Base-by-base conservation (phyloP, 1,140 invertebrate genomes). In the Acromyrmex heyeri region DNA sequence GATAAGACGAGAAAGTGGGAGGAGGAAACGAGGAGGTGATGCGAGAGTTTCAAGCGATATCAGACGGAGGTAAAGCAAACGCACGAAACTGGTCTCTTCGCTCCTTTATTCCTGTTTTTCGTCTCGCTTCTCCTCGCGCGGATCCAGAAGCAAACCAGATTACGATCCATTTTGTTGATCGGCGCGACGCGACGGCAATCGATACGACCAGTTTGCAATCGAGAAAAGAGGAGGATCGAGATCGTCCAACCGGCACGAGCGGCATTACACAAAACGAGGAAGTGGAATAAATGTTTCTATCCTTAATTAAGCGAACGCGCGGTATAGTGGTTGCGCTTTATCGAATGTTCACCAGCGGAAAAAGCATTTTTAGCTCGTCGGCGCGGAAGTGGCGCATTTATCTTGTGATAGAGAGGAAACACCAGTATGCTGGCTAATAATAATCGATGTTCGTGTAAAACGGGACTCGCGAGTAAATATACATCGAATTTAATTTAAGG, bases 111-210 rank as follows among this genome's bases (percentile, higher is more conserved):
- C 81, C 73, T 72, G 88, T 88, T 65, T 76, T 27, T 53, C 64
- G 10, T 61, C 27, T 48, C 44, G 21, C 55, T 48, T 50, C 72
- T 3, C 27, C 64, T 10, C 18, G 7, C 21, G 30, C 21, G 24
- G 86, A 73, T 88, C 73, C 82, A 75, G 50, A 30, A 38, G 69
- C 69, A 70, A n/a, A 90, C 87, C 83, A 86, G 88, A 90, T 89
- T 76, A 59, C 88, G 87, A 89, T 82, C 85, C 83, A 86, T 76
- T 89, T 72, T 72, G 67, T 73, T 14, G 79, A 82, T 90, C 50
- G 30, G 44, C 59, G n/a, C 64, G 30, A 34, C 30, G 30, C 5
- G 67, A 53, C 76, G 67, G 53, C 48, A 12, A 10, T 44, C 38
- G 21, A 34, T 59, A 7, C 53, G 81, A 61, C 81, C 21, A 59